These are phyloP conservation scores for Monomorium pharaonis DNA, from an alignment of 1,140 invertebrate genomes.

Conservation along the genomic window DNA sequence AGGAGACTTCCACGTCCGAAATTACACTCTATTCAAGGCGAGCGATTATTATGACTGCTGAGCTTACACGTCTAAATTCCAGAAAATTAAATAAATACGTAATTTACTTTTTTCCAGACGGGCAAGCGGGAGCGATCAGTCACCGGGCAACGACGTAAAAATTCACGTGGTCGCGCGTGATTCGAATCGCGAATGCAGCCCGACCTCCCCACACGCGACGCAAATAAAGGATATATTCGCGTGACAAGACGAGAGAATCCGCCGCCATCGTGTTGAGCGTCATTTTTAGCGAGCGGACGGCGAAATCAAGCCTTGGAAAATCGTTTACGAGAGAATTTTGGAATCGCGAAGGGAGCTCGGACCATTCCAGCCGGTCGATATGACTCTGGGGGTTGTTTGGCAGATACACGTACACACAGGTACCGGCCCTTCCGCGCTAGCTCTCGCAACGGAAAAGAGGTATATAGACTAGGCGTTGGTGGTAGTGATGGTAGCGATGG, in stretches of 20 bases:
- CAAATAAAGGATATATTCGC: constrained; percentile 2
- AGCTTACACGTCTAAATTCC: background rate
- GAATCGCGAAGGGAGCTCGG: constrained; percentile 69
- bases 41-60: background rate
- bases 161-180: constrained; percentile 33
- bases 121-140: background rate
- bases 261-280: background rate
- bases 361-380: constrained; percentile 78
- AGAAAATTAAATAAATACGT: background rate
- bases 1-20: background rate
- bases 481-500: constrained; percentile 19
- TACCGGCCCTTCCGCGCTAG: constrained; percentile 26
- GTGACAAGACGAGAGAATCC: background rate
- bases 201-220: background rate
- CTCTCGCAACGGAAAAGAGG: constrained; percentile 51
- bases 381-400: constrained; percentile 77
- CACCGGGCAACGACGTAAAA: constrained; percentile 10
- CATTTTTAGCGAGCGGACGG: constrained; percentile 13
- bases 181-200: background rate
- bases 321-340: constrained; percentile 63
- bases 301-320: constrained; percentile 58
- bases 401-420: constrained; percentile 71
- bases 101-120: background rate
- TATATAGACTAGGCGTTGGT: constrained; percentile 53
- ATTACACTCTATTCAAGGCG: constrained; percentile 3